A percentile compares a stretch with the other conserved stretches of the same genome.
phyloP scores from a whole-genome alignment of 2,888 invertebrate species.

The Xylota sylvarum region DNA sequence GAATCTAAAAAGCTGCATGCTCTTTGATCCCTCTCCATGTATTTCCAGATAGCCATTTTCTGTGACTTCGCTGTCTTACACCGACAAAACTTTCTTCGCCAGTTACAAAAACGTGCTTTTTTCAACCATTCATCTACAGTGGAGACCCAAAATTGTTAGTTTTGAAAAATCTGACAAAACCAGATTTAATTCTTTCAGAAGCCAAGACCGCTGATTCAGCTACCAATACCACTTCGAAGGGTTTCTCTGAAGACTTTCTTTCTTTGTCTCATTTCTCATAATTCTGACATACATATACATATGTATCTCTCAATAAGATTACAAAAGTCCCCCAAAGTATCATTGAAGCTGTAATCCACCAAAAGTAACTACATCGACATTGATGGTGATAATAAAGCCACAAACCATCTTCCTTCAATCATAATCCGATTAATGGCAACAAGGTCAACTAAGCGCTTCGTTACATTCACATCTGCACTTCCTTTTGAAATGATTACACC shows the following conservation, averaged over 20 bases:
- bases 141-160: no score
- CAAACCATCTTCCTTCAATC: constrained; percentile 30
- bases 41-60: no score
- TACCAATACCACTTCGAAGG: no score
- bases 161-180: no score
- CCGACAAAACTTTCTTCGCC: no score
- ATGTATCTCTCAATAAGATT: background rate
- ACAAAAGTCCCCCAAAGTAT: background rate
- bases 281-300: background rate
- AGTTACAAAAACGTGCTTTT: no score
- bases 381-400: constrained; percentile 9
- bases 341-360: background rate
- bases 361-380: constrained; percentile 5
- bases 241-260: background rate
- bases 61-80: no score
- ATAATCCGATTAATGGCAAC: constrained; percentile 43
- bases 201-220: no score
- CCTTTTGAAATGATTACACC: constrained; percentile 1
- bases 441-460: constrained; percentile 26
- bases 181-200: no score
- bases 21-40: no score
- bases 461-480: constrained; percentile 3
- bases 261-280: background rate
- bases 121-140: no score
- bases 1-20: no score